Conservation (phyloP, 2,888 invertebrate genomes). For the Lochmaea capreae region DNA sequence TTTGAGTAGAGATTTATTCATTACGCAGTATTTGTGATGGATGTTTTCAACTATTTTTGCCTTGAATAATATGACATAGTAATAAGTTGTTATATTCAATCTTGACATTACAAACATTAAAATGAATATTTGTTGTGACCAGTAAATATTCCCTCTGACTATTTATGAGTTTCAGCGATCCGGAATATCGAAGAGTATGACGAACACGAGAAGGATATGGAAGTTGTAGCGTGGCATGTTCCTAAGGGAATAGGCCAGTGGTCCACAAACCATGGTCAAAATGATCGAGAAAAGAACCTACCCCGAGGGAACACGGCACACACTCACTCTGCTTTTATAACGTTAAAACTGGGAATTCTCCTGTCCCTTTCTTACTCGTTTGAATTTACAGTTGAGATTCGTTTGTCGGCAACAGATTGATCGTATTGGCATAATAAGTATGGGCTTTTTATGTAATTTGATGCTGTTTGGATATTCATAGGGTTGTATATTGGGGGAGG, state of each 20-base stretch:
- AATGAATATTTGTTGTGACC: background rate
- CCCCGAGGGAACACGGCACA: slow-evolving; percentile 40
- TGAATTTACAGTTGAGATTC: slow-evolving; percentile 10
- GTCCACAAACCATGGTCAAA: slow-evolving; percentile 45
- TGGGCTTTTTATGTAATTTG: slow-evolving; percentile 18
- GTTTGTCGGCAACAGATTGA: slow-evolving; percentile 20
- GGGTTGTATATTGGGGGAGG: background rate
- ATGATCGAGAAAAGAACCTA: slow-evolving; percentile 48
- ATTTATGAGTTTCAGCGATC: slow-evolving; percentile 23
- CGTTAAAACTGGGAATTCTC: slow-evolving; percentile 38
- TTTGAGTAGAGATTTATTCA: too few species aligned
- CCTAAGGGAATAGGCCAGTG: slow-evolving; percentile 45
- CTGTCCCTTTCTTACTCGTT: slow-evolving; percentile 8
- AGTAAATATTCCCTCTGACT: slow-evolving; percentile 9
- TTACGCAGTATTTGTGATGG: too few species aligned
- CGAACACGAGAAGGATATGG: slow-evolving; percentile 9
- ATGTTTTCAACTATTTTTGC: too few species aligned
- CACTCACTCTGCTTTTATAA: slow-evolving; percentile 39
- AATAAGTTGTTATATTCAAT: too few species aligned
- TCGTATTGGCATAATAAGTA: slow-evolving; percentile 14
- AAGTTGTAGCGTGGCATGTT: slow-evolving; percentile 38
- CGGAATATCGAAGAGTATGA: slow-evolving; percentile 18
- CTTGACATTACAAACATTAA: background rate
- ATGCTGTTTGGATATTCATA: slow-evolving; percentile 19
- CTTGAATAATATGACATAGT: too few species aligned